phyloP scores from a whole-genome alignment of 2,113 vertebrate species.

The Xiphophorus couchianus region DNA sequence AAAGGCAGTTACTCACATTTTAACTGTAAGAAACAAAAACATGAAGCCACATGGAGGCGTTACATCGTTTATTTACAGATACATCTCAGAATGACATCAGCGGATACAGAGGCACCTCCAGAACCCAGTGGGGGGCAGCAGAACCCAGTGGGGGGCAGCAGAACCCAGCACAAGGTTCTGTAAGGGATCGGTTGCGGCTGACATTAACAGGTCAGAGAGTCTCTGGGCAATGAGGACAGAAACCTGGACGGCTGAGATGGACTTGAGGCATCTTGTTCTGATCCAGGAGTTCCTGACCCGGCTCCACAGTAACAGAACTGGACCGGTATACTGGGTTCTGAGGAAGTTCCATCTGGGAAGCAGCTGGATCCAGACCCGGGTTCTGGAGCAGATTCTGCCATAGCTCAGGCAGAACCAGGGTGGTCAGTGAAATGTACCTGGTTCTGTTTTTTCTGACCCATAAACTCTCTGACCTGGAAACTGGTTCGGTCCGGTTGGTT shows the following conservation, averaged over 20 bases:
- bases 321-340: too few species aligned
- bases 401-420: neutral
- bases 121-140: constrained; percentile 10
- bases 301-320: neutral
- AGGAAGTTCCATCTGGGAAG: too few species aligned
- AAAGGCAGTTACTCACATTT: neutral
- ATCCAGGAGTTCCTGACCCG: neutral
- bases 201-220: neutral
- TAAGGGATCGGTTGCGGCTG: neutral
- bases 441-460: neutral
- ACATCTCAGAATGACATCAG: constrained; percentile 9
- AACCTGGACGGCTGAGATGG: neutral
- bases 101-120: neutral
- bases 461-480: neutral
- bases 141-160: neutral
- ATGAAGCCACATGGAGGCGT: neutral
- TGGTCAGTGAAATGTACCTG: neutral
- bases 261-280: neutral
- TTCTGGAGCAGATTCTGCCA: neutral
- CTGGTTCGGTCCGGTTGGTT: neutral
- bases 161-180: neutral
- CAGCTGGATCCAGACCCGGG: neutral
- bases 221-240: neutral
- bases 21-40: neutral
- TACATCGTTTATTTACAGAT: constrained; percentile 48